Conservation (phyloP, 2,113 vertebrate genomes). For the Leucoraja erinaceus region DNA sequence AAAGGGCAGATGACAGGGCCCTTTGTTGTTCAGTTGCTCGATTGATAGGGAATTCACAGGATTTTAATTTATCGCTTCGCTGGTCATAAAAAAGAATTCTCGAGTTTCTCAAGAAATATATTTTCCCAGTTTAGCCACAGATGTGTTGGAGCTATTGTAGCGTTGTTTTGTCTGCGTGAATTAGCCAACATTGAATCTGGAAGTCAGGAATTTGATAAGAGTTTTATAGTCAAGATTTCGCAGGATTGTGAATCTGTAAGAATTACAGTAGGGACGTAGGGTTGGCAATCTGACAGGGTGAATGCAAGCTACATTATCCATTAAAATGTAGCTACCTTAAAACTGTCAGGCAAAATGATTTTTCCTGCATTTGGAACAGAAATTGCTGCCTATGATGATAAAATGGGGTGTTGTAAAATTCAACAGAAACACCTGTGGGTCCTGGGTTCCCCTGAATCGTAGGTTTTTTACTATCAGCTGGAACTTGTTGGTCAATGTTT, state of each 20-base stretch:
- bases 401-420: background rate
- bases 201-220: background rate
- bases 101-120: background rate
- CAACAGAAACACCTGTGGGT: background rate
- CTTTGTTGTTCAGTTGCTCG: background rate
- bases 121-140: background rate
- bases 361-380: background rate
- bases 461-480: background rate
- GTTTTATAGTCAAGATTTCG: background rate
- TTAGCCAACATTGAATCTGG: background rate
- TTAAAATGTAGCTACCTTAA: background rate
- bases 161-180: background rate
- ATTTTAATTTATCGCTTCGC: background rate
- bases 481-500: background rate
- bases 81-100: background rate
- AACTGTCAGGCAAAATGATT: background rate
- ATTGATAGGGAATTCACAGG: background rate
- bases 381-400: background rate
- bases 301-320: background rate
- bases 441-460: background rate
- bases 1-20: background rate
- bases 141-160: background rate
- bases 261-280: background rate
- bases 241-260: background rate
- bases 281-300: too few species aligned